phyloP scores from a whole-genome alignment of 2,113 vertebrate genomes.

The Heptranchias perlo region DNA sequence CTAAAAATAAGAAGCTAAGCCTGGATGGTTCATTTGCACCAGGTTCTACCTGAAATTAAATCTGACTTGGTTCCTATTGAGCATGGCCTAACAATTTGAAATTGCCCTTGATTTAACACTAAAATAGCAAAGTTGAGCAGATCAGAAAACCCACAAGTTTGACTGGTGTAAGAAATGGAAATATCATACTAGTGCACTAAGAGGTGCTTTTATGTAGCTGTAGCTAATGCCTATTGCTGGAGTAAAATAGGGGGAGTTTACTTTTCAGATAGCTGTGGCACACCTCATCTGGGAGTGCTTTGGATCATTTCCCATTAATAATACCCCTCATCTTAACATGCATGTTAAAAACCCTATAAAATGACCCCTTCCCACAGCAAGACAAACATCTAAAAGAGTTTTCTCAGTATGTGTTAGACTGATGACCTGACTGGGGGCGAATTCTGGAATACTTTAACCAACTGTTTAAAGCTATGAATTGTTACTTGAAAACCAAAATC shows the following conservation, averaged over 20 bases:
- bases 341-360: neutral
- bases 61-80: neutral
- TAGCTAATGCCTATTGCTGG: neutral
- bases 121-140: neutral
- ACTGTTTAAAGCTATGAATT: neutral
- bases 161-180: neutral
- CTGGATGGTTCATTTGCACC: neutral
- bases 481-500: neutral
- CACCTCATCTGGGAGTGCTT: neutral
- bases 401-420: neutral
- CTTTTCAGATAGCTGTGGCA: neutral
- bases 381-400: neutral
- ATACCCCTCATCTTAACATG: neutral
- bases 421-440: neutral
- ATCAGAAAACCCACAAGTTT: neutral
- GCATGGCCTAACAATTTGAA: neutral
- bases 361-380: neutral
- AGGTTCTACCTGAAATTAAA: neutral
- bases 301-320: neutral
- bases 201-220: neutral
- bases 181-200: neutral
- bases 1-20: neutral
- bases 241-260: neutral
- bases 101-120: neutral
- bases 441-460: neutral